A percentile compares a stretch with the other conserved stretches of the same genome.
Conservation (phyloP, 2,888 invertebrate genomes). For the Myopa testacea region DNA sequence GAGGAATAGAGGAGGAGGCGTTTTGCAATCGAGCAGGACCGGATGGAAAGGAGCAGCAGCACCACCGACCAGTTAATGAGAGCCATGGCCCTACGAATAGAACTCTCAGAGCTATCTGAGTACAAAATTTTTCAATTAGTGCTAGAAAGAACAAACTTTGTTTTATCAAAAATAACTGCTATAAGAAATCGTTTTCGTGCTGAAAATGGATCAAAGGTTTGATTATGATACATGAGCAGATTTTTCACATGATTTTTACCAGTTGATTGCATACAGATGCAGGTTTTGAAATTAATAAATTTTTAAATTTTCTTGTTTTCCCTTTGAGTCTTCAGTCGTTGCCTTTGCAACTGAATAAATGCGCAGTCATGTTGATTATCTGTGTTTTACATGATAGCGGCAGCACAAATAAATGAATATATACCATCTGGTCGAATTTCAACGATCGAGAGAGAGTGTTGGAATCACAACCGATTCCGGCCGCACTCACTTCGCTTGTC, state of each 20-base stretch:
- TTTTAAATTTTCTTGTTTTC: no score
- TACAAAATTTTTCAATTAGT: background rate
- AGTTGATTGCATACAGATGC: no score
- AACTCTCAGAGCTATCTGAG: background rate
- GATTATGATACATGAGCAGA: no score
- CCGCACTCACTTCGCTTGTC: background rate
- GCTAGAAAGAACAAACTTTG: no score
- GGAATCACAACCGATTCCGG: background rate
- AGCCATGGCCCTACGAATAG: background rate
- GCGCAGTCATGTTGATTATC: slow-evolving; percentile 14
- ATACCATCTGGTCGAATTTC: background rate
- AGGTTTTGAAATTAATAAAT: no score
- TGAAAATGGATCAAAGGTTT: no score
- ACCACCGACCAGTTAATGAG: background rate
- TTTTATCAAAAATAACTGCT: no score
- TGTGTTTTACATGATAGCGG: slow-evolving; percentile 14
- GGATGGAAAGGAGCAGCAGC: background rate
- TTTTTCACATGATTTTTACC: no score
- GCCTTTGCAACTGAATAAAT: no score
- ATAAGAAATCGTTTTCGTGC: no score
- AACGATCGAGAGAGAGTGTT: background rate
- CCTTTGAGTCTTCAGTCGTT: no score
- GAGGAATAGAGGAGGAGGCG: background rate
- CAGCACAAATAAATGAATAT: background rate
- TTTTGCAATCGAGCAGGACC: background rate